phyloP scores from a whole-genome alignment of 2,888 invertebrate genomes.

The Yponomeuta sedellus region DNA sequence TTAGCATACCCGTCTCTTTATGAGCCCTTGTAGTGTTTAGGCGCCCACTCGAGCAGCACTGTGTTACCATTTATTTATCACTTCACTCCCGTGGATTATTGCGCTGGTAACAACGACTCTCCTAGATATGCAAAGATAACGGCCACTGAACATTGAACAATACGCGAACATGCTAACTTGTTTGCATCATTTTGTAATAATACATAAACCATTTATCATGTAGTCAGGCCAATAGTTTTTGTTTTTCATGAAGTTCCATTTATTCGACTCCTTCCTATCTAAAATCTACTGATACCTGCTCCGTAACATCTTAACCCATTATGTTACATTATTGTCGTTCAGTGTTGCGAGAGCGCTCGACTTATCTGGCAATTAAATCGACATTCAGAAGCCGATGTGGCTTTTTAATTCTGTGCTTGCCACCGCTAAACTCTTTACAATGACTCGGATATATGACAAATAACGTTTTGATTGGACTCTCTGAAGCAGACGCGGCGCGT shows the following conservation, averaged over 20 bases:
- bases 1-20: constrained; percentile 72
- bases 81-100: constrained; percentile 54
- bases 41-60: constrained; percentile 64
- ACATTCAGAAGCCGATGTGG: constrained; percentile 72
- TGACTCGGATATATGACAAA: constrained; percentile 72
- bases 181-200: not conserved
- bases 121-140: constrained; percentile 54
- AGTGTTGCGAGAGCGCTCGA: constrained; percentile 57
- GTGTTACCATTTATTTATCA: constrained; percentile 64
- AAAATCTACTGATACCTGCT: constrained; percentile 51
- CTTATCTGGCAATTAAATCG: constrained; percentile 76
- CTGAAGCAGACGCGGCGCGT: constrained; percentile 35
- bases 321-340: constrained; percentile 51
- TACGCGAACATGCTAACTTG: not conserved
- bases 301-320: constrained; percentile 68
- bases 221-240: not conserved
- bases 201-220: not conserved
- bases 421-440: constrained; percentile 67
- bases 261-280: constrained; percentile 31
- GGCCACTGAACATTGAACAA: constrained; percentile 15
- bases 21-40: constrained; percentile 68
- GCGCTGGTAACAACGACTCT: constrained; percentile 53
- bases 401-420: constrained; percentile 65
- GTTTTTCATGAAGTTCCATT: constrained; percentile 3
- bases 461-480: constrained; percentile 71